Base-by-base conservation (phyloP, 2,888 invertebrate species). In the Malthinus flaveolus region DNA sequence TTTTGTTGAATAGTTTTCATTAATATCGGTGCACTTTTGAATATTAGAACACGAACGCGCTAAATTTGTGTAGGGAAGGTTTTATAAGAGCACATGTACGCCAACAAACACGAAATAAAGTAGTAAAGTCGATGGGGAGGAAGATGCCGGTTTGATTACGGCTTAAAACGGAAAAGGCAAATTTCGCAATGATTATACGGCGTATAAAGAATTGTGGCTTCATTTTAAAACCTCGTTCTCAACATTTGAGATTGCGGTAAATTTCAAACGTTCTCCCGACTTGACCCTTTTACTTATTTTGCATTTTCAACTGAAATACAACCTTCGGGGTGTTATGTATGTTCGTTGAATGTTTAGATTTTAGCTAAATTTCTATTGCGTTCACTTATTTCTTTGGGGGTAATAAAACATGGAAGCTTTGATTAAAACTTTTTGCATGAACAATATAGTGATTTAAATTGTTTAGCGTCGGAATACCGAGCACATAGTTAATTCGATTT, bases 111-210 rank as follows among this genome's bases (percentile, higher is more conserved):
- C 23, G 23, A 23, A 23, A 23, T 23, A 23, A 23, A 23, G 23
- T 23, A 23, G 23, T 23, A 23, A 23, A 23, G 23, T 23, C 5
- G 23, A 23, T 23, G 5, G 23, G 3, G 23, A 23, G 5, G 23
- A 23, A 23, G 23, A 23, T 23, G 23, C 23, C 23, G 5, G 23
- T 23, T 23, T 23, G 23, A 23, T 23, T 23, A 23, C 5, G 23
- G 23, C 23, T 23, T 23, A 23, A 23, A 23, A 23, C 23, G 23
- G 23, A 23, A 23, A 23, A 23, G 23, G 23, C 23, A 23, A 23
- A 23, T 23, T 23, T 42, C 48, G 52, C 50, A 42, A 52, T 57
- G 56, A 57, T 57, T 57, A 57, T 51, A 51, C 52, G 57, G 57
- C 42, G 52, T 57, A 57, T 52, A 23, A 23, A 57, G 51, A 56